phyloP scores from a whole-genome alignment of 2,888 invertebrate genomes.

The Temnothorax unifasciatus region DNA sequence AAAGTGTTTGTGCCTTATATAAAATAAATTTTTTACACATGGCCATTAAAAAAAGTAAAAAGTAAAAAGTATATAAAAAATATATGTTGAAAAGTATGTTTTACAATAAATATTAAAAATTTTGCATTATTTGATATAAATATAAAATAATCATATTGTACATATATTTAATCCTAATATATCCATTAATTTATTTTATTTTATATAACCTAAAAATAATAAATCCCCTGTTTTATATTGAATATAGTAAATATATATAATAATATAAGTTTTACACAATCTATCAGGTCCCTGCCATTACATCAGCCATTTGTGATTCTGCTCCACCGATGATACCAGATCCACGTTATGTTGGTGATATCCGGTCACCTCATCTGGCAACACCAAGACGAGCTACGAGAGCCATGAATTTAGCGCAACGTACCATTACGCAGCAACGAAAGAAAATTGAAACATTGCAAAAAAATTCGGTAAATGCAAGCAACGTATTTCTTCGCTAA shows the following conservation, averaged over 20 bases:
- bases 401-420: background rate
- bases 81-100: no score
- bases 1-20: no score
- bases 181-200: background rate
- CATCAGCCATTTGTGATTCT: background rate
- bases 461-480: background rate
- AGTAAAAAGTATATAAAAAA: no score
- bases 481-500: background rate
- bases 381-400: background rate
- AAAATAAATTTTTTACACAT: no score
- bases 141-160: no score
- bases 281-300: background rate
- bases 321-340: background rate
- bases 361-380: background rate
- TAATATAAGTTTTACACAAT: background rate
- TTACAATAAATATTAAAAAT: no score
- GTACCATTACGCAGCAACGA: background rate
- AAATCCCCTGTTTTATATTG: background rate
- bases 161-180: background rate
- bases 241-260: background rate
- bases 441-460: conserved; percentile 6
- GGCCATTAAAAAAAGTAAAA: no score
- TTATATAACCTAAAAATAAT: background rate
- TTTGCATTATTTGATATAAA: no score
- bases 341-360: conserved; percentile 23